phyloP scores from a whole-genome alignment of 2,113 vertebrate species.

The Callorhinus ursinus region DNA sequence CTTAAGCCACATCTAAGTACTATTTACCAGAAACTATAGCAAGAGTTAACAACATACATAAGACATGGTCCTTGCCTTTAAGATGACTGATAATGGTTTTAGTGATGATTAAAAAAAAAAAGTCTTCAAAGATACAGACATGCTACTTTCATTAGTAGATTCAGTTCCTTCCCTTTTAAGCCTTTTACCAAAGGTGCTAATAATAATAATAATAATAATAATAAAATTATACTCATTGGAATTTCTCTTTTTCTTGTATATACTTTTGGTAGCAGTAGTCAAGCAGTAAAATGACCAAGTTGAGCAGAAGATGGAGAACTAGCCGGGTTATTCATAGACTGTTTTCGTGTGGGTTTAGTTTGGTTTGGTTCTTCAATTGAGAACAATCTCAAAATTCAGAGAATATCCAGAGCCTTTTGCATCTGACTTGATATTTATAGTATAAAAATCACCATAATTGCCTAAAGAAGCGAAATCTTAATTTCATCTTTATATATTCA shows the following conservation, averaged over 20 bases:
- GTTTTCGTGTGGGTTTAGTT: background rate
- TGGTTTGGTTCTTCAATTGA: constrained; percentile 7
- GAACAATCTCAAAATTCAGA: constrained; percentile 24
- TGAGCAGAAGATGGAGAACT: background rate
- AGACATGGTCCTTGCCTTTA: background rate
- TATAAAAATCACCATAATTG: constrained; percentile 34
- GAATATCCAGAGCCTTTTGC: constrained; percentile 31
- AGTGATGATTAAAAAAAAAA: background rate
- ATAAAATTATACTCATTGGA: background rate
- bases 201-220: background rate
- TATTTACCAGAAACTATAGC: background rate
- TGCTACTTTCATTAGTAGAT: constrained; percentile 37
- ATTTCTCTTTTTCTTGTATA: constrained; percentile 10
- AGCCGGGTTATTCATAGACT: background rate
- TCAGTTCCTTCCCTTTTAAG: constrained; percentile 9
- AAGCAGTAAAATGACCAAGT: constrained; percentile 28
- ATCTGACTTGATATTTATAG: constrained; percentile 26
- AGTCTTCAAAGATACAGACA: background rate
- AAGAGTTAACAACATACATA: background rate
- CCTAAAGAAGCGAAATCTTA: constrained; percentile 24
- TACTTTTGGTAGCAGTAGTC: background rate
- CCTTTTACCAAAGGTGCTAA: constrained; percentile 13
- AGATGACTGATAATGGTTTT: background rate
- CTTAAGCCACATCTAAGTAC: background rate
- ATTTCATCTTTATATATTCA: constrained; percentile 39